Evolutionary conservation across 2,888 invertebrate genomes (phyloP), one percentile per base, ranked within the genome.

Genomic region (Patella ulyssiponensis): DNA sequence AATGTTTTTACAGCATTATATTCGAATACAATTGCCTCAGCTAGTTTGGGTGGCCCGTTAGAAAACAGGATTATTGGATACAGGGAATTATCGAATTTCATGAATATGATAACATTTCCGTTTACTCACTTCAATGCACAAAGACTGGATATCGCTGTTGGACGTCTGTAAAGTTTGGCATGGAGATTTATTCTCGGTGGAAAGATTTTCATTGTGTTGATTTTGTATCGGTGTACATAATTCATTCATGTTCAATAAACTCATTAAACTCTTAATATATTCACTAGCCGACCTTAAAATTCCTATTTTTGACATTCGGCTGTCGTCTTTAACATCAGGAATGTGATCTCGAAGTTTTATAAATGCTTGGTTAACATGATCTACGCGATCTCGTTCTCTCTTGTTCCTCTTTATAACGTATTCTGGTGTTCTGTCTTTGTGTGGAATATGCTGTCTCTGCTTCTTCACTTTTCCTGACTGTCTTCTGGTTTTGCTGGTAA

Each of bases 321-420:
- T 77, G 44, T 78, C 77, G 20, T 56, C 69, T 5, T 58, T n/a
- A 7, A 79, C 52, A 23, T 33, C 15, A 14, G 82, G 82, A 14
- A 81, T 53, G n/a, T 56, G 78, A 12, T 79, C 79, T 44, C 79
- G 71, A 7, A 80, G 73, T 9, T 64, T n/a, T 12, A 78, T 78
- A 69, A 81, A 83, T 20, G 83, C 83, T 1, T 53, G 58, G 73
- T 83, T 83, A 17, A 83, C 79, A 52, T 71, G 58, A 58, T 79
- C 78, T 23, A 81, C 80, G 15, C 83, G 74, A 7, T 70, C 51
- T 53, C 83, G n/a, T 64, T 83, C 83, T 14, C 83, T 77, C 12
- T 71, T 69, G 80, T 83, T 83, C 51, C 83, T 77, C 33, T 78
- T 77, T 15, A 69, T 54, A 11, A 83, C 83, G 58, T 79, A 81